phyloP scores from a whole-genome alignment of 37 sponge, comb jelly and placozoan genomes.

The Mnemiopsis leidyi region DNA sequence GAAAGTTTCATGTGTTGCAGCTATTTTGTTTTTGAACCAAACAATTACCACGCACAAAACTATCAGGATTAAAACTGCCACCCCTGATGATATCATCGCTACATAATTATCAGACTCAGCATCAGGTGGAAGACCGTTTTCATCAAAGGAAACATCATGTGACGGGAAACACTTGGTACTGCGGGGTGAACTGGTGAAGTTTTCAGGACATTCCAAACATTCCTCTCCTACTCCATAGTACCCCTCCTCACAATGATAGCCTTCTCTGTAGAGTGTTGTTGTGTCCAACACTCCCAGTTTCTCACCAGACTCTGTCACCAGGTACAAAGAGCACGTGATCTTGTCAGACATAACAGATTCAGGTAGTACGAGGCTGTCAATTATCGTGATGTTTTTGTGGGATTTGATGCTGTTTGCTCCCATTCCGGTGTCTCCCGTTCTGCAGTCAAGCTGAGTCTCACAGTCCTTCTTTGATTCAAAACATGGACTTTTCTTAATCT shows the following conservation, averaged over 20 bases:
- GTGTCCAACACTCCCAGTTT: neutral
- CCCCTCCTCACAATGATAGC: neutral
- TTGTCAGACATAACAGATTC: neutral
- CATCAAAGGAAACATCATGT: too few relatives aligned
- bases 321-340: neutral
- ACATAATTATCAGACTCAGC: too few relatives aligned
- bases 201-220: neutral
- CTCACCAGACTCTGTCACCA: neutral
- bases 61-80: too few relatives aligned
- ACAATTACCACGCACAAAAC: too few relatives aligned
- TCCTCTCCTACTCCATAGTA: neutral
- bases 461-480: neutral
- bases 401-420: neutral
- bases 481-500: neutral
- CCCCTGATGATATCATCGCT: too few relatives aligned
- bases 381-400: neutral
- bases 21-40: too few relatives aligned
- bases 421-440: neutral
- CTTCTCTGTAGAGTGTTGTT: neutral
- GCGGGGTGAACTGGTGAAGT: neutral
- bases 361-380: neutral
- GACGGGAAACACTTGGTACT: neutral
- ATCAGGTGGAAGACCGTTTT: too few relatives aligned
- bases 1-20: too few relatives aligned
- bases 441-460: neutral